Base-by-base conservation (phyloP, 2,888 invertebrate genomes). In the Apotomis turbidana region DNA sequence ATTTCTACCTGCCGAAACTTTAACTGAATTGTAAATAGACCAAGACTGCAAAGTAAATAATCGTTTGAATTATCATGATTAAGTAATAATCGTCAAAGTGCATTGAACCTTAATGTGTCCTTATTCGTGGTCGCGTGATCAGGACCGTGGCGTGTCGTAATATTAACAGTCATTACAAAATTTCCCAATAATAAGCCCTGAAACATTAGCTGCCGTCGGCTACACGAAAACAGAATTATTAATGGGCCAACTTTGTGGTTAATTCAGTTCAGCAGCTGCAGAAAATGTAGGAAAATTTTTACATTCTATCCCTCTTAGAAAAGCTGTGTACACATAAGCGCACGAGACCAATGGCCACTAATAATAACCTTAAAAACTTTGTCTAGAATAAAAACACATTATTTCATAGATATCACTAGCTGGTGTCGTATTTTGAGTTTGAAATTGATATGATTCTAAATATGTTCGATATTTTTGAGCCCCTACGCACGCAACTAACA, bases 151-250 rank as follows among this genome's bases (percentile, higher is more conserved):
- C 91, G 90, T 91, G 91, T 87, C 86, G 86, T 84, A 85, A 84
- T 86, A 90, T 91, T 90, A 90, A 88, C 86, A 90, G 87, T 90
- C 90, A 91, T 91, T 91, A 91, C 87, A 87, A 86, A 90, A 91
- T 89, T 89, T 90, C 82, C 88, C 90, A 90, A 91, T 93, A 93
- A 90, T 89, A 90, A 89, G 87, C 83, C 82, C 78, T 85, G 87
- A 86, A 90, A 90, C 89, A 90, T 91, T 90, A 90, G 85, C 86
- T 80, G 78, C 81, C 82, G 83, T 82, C 83, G 83, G 86, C 85
- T 84, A 87, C 90, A 91, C 88, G 90, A 87, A 91, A 87, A 87
- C 86, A 87, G 85, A 90, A 90, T 91, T 90, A 90, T 90, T 90
- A 91, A 90, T 88, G 88, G 85, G 81, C 84, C 80, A 91, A 91